A percentile compares a stretch with the other conserved stretches of the same genome.
phyloP scores from a whole-genome alignment of 2,888 invertebrate species.

The Caenorhabditis sp. region DNA sequence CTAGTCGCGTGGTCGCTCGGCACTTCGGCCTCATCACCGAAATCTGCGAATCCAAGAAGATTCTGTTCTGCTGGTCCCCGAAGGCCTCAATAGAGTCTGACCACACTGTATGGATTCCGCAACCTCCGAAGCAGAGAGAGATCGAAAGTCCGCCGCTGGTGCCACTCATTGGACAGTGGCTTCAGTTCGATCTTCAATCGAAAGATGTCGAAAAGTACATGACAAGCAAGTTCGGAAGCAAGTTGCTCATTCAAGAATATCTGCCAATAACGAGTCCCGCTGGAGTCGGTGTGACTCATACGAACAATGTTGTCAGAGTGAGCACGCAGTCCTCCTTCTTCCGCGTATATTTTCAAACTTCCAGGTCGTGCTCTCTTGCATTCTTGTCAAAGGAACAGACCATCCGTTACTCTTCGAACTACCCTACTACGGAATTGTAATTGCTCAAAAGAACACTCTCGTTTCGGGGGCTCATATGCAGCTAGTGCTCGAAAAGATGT shows the following conservation, averaged over 20 bases:
- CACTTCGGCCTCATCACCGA: constrained; percentile 23
- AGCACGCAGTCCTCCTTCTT: too few relatives aligned
- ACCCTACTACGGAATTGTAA: constrained; percentile 12
- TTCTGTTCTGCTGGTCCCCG: constrained; percentile 11
- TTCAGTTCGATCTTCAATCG: constrained; percentile 22
- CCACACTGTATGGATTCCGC: constrained; percentile 12
- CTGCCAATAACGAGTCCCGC: constrained; percentile 33
- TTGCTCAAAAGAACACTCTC: constrained; percentile 2
- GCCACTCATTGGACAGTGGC: constrained; percentile 30
- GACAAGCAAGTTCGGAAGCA: not conserved
- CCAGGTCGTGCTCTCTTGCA: constrained; percentile 20
- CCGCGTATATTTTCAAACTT: not conserved
- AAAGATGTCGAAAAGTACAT: not conserved
- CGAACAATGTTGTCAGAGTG: constrained; percentile 12
- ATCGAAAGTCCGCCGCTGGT: constrained; percentile 4
- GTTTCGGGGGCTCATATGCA: constrained; percentile 28
- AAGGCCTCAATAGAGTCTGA: constrained; percentile 5
- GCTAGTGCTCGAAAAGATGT: constrained; percentile 21
- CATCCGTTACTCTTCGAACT: constrained; percentile 21
- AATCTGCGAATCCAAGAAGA: not conserved
- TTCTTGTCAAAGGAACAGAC: constrained; percentile 23
- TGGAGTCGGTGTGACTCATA: constrained; percentile 24
- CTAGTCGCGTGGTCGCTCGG: too few relatives aligned
- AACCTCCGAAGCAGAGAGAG: constrained; percentile 19
- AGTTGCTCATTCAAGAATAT: constrained; percentile 18